Percentiles rank a stretch among this genome's conserved stretches.
phyloP scores from a whole-genome alignment of 2,888 invertebrate species.

The Blomia tropicalis region DNA sequence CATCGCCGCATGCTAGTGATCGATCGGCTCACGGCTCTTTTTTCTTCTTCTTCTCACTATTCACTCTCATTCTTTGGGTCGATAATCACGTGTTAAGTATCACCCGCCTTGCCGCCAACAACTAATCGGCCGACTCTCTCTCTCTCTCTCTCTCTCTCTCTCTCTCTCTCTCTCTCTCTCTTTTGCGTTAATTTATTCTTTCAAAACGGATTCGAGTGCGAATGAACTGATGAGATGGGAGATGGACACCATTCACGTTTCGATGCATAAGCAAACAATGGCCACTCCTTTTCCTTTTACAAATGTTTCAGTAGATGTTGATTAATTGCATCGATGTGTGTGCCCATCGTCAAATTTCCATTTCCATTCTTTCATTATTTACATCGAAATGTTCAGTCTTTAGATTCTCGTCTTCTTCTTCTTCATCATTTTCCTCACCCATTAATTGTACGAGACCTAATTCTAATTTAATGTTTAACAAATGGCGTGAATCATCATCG shows the following conservation, averaged over 20 bases:
- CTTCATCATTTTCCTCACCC: not conserved
- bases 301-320: not conserved
- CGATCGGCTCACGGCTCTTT: not conserved
- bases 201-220: slow-evolving; percentile 6
- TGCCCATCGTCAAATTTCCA: too few species aligned
- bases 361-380: too few species aligned
- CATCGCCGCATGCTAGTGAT: slow-evolving; percentile 13
- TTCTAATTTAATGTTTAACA: not conserved
- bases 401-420: not conserved
- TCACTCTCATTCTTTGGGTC: too few species aligned
- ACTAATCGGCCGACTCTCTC: too few species aligned
- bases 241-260: not conserved
- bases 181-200: slow-evolving; percentile 7
- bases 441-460: not conserved
- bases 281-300: slow-evolving; percentile 12
- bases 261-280: too few species aligned
- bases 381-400: not conserved
- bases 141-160: too few species aligned
- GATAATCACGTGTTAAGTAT: slow-evolving; percentile 12
- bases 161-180: too few species aligned
- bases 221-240: not conserved
- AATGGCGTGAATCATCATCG: too few species aligned
- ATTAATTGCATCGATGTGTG: too few species aligned
- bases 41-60: too few species aligned
- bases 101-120: too few species aligned